Base-by-base conservation (phyloP, 2,888 invertebrate genomes). In the Eremobia ochroleuca region DNA sequence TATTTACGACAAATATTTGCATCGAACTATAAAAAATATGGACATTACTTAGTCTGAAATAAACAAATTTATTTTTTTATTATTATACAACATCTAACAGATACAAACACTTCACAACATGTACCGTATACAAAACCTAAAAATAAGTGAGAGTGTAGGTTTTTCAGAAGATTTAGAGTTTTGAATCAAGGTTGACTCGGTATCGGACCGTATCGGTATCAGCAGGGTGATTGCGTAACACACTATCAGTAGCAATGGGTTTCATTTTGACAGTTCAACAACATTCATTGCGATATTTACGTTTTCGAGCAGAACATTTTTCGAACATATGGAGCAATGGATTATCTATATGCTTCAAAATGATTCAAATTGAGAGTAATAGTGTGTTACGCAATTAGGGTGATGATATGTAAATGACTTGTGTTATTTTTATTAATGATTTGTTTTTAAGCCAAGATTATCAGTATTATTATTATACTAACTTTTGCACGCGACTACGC, bases 1-100 rank as follows among this genome's bases (percentile, higher is more conserved):
- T 85, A 85, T 81, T 85, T 69, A 76, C 65, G 67, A 82, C 73
- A 79, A 77, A 77, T 77, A 85, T 81, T 76, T 76, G 81, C 71
- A 52, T 68, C 52, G n/a, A 59, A 46, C 68, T 37, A 13, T n/a
- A n/a, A n/a, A n/a, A n/a, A n/a, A n/a, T n/a, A n/a, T n/a, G n/a
- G n/a, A n/a, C n/a, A n/a, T n/a, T n/a, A n/a, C n/a, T n/a, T n/a
- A n/a, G n/a, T n/a, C n/a, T n/a, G n/a, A n/a, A n/a, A n/a, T n/a
- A n/a, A n/a, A n/a, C n/a, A n/a, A n/a, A n/a, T n/a, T n/a, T n/a
- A n/a, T n/a, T n/a, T n/a, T n/a, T n/a, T n/a, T n/a, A n/a, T n/a
- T n/a, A n/a, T n/a, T n/a, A n/a, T 46, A 52, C 62, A 67, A 77
- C 70, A 73, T 67, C 40, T 67, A 61, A 65, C 28, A 82, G 43